phyloP scores from a whole-genome alignment of 2,797 vertebrate species.

The Argyrosomus regius region DNA sequence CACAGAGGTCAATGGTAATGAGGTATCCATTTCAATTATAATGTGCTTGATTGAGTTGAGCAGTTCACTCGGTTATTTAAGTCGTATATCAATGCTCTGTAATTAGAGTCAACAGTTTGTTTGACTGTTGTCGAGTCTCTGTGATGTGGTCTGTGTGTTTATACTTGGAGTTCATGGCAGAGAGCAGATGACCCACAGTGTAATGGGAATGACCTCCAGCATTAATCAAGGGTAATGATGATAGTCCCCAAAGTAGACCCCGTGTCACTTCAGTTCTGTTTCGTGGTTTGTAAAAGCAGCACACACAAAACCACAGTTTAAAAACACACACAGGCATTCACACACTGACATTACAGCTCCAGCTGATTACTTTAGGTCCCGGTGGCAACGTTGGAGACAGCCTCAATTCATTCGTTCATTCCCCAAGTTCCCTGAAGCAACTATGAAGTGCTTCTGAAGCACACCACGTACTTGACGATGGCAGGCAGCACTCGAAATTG shows the following conservation, averaged over 20 bases:
- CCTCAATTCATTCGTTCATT: conserved; percentile 52
- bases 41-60: conserved; percentile 44
- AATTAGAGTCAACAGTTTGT: conserved; percentile 53
- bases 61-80: conserved; percentile 41
- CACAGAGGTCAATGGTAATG: conserved; percentile 45
- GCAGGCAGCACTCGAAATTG: conserved; percentile 4
- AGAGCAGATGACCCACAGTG: conserved; percentile 50
- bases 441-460: conserved; percentile 29
- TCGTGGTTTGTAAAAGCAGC: conserved; percentile 24
- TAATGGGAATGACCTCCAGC: conserved; percentile 58
- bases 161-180: conserved; percentile 43
- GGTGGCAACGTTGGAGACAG: conserved; percentile 28
- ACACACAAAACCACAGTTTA: conserved; percentile 15
- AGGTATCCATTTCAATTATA: conserved; percentile 49
- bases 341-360: conserved; percentile 39
- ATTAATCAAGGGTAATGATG: conserved; percentile 71
- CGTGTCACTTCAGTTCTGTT: conserved; percentile 45
- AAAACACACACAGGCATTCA: not conserved
- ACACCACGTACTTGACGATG: conserved; percentile 1
- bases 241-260: conserved; percentile 44
- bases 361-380: conserved; percentile 60
- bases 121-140: conserved; percentile 47
- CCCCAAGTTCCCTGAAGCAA: conserved; percentile 27
- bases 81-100: conserved; percentile 39
- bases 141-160: conserved; percentile 38